Evolutionary conservation across 64 coral and sea anemone genomes (phyloP), one percentile per base, ranked within the genome.

Genomic region (Pocillopora damicornis): DNA sequence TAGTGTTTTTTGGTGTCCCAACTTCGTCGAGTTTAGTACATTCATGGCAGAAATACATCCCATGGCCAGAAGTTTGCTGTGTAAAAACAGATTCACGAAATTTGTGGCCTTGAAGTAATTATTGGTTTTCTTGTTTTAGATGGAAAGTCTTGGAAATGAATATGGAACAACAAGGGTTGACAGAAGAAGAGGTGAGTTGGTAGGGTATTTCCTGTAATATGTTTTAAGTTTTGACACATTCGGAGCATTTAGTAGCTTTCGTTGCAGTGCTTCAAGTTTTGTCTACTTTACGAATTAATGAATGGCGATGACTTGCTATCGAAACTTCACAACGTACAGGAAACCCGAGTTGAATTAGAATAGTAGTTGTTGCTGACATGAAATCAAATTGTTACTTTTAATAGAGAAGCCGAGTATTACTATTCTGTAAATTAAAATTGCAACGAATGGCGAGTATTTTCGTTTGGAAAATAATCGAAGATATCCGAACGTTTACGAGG

Each of bases 81-180:
- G 75, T 18, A 57, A 6, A 57, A 77, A 14, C 30, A 35, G 8
- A 5, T 60, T 1, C 10, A 15, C 35, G 9, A 63, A 37, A 36
- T 8, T n/a, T 37, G 35, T 20, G 14, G 30, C 37, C 26, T 59
- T 51, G 20, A 62, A 51, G 9, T 42, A 4, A 18, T 61, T 74
- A 61, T 15, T 15, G 11, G 11, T 82, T 18, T 94, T 86, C 88
- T 82, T 12, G 66, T 86, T 81, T 35, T 77, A 99, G 97, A 91
- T 87, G 79, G 87, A 87, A 82, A 88, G 73, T 81, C 26, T 87
- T 95, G 11, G 97, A 99, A 78, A 76, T 88, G 66, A 75, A 76
- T 16, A 99, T 99, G 97, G 91, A 95, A 81, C 81, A 95, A 60
- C 90, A 99, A 73, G 93, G 90, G 0, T 81, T 99, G 26, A 86